Evolutionary conservation across 2,797 vertebrate species (phyloP), one percentile per base, ranked within the genome.

Genomic region (Pseudotriccus pelzelni): DNA sequence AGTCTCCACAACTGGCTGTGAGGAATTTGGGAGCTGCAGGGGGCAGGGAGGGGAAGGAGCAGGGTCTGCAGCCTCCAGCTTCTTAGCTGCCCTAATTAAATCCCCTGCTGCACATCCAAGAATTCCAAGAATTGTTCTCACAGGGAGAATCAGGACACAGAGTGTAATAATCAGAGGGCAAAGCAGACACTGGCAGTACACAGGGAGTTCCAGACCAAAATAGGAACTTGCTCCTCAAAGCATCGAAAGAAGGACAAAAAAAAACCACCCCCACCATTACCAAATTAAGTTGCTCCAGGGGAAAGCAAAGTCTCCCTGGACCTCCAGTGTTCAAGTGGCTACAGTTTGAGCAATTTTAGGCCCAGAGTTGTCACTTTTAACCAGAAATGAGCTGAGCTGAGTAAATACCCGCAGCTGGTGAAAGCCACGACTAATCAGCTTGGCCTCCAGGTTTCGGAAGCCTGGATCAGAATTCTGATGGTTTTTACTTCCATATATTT

Each of bases 171-270:
- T 21, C 58, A 43, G 76, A 94, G 89, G 74, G 52, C 84, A 89
- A 58, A 79, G 34, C 76, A 66, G 62, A 23, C 44, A 9, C 73
- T 34, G 59, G 27, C 58, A 81, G 66, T 7, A 50, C 21, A 22
- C 36, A 11, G 82, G 77, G 88, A 96, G 55, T 14, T 94, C 20
- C 73, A 78, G 77, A 89, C 90, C 77, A 78, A 94, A 96, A 91
- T 88, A 93, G 88, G 73, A 93, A 47, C 68, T 37, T 50, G 76
- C 19, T 90, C 46, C 66, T 86, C 79, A 67, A 37, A 82, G 66
- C 67, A 93, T 34, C 1, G 12, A 32, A 24, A 72, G 63, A 19
- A 93, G 67, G 52, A 78, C 47, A 63, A 34, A 89, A 72, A 58
- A 60, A n/a, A 14, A 9, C 41, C 46, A 47, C 46, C 14, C 21